Base-by-base conservation (phyloP, 1,140 invertebrate species). In the Hydropsyche tenuis region DNA sequence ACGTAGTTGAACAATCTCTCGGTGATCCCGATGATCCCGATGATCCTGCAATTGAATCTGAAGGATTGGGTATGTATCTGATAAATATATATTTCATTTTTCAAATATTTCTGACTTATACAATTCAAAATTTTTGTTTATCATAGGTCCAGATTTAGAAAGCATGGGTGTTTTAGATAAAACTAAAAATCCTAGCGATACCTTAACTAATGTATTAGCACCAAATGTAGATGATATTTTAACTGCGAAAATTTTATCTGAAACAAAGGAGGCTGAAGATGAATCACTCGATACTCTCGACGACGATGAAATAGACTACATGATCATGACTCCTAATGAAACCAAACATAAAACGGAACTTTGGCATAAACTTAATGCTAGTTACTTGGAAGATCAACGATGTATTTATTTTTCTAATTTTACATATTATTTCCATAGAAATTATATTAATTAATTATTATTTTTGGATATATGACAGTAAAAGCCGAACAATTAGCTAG, bases 251-350 rank as follows among this genome's bases (percentile, higher is more conserved):
- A 23, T n/a, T 2, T 11, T 22, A 72, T 16, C 63, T 22, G 53
- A 22, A 2, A 6, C 16, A n/a, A 37, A 75, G 43, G 78, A 72
- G 1, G 85, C 83, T 1, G 90, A 91, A 1, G 92, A 94, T 79
- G 83, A 97, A n/a, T 87, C 92, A 79, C 83, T 96, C 5, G 89
- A 90, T 62, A 94, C 91, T 60, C 88, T 96, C 23, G 95, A 96
- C 79, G 94, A 97, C 79, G 89, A 91, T 22, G 96, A 98, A 85
- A 86, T 98, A 12, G 91, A 95, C 80, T 89, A 88, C 62, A 94
- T 97, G 78, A 94, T 98, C 48, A 90, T 98, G 86, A 90, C 88
- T 1, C 90, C 92, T 22, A 87, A 90, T 72, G 96, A 98, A 83
- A 88, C 91, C 1, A 82, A 88, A 63, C 86, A 89, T 30, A 98